phyloP scores from a whole-genome alignment of 2,797 vertebrate genomes.

The Gymnothorax javanicus region DNA sequence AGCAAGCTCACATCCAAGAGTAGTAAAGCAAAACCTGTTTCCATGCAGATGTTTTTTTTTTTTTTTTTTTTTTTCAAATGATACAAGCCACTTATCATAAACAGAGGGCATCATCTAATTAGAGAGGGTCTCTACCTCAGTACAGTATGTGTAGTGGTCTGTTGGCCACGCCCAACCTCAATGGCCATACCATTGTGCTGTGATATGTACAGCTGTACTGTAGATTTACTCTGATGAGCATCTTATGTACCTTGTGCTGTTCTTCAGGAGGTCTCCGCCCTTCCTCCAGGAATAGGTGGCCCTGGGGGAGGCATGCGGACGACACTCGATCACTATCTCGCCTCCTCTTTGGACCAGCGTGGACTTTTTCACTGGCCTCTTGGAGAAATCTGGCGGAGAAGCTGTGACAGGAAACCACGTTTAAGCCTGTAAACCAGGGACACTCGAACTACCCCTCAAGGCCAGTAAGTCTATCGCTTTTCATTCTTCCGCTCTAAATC shows the following conservation, averaged over 20 bases:
- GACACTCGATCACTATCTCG: slow-evolving; percentile 77
- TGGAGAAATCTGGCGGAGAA: slow-evolving; percentile 82
- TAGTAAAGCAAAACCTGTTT: not conserved
- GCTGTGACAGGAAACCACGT: slow-evolving; percentile 60
- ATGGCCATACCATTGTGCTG: not conserved
- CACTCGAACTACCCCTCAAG: not conserved
- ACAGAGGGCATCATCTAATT: not conserved
- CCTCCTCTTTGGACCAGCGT: slow-evolving; percentile 80
- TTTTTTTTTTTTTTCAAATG: not conserved
- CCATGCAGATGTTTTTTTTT: not conserved
- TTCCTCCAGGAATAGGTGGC: slow-evolving; percentile 80
- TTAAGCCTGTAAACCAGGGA: not conserved
- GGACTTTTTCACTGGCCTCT: slow-evolving; percentile 75
- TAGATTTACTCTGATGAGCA: slow-evolving; percentile 25
- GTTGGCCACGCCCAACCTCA: not conserved
- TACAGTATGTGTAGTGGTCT: not conserved
- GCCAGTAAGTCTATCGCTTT: not conserved
- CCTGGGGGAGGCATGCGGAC: slow-evolving; percentile 79
- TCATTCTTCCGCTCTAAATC: not conserved
- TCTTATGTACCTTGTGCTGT: slow-evolving; percentile 72
- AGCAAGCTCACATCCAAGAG: not conserved
- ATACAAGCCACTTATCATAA: not conserved
- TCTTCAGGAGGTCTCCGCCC: slow-evolving; percentile 66
- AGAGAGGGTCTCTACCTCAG: not conserved
- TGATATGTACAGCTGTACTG: not conserved